Percentiles rank a stretch among this genome's conserved stretches.
Conservation (phyloP, 2,113 vertebrate genomes). For the Oxyruncus cristatus region DNA sequence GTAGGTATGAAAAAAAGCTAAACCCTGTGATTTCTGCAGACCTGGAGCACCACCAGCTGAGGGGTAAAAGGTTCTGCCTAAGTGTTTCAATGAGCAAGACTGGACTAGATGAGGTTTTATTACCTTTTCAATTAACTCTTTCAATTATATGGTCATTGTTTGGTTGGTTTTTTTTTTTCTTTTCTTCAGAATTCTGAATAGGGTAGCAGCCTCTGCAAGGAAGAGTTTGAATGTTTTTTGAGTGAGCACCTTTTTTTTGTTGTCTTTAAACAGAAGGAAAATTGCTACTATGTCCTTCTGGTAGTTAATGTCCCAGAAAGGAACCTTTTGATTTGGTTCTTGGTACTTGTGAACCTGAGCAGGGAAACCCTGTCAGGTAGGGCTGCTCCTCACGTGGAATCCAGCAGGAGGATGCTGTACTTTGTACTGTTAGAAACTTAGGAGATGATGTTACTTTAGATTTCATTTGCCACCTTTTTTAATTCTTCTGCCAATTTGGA, state of each 20-base stretch:
- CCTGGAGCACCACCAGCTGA: background rate
- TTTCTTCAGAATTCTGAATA: background rate
- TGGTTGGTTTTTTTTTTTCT: no score
- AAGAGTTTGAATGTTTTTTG: background rate
- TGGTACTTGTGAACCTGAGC: background rate
- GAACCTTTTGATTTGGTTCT: background rate
- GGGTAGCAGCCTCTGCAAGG: rapidly evolving
- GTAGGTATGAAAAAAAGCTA: background rate
- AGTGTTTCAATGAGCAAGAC: background rate
- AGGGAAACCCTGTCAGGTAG: background rate
- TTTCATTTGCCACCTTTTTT: background rate
- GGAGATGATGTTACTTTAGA: background rate
- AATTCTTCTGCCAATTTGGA: background rate
- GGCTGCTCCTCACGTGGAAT: background rate
- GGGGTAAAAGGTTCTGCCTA: background rate
- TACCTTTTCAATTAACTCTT: background rate
- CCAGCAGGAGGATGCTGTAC: background rate
- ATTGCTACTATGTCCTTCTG: background rate
- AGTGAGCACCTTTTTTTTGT: background rate
- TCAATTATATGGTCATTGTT: rapidly evolving
- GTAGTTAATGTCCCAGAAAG: background rate
- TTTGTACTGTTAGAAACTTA: background rate
- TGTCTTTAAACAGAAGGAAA: background rate
- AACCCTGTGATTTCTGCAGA: background rate
- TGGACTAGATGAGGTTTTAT: background rate